These are phyloP conservation scores for Tipula lateralis DNA, from an alignment of 2,888 invertebrate genomes.

Conservation along the genomic window DNA sequence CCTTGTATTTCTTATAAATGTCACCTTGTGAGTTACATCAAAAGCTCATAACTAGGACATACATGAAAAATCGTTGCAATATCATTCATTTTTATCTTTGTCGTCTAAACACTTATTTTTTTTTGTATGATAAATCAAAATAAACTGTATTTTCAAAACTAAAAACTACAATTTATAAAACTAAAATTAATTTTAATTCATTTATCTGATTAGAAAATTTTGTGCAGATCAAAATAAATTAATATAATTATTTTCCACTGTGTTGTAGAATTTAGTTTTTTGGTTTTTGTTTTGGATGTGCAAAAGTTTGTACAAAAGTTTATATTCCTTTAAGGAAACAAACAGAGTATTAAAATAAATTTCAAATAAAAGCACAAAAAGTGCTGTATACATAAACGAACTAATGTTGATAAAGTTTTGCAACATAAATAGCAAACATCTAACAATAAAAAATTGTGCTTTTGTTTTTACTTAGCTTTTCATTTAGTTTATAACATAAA, in stretches of 20 bases:
- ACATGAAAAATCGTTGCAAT: not conserved
- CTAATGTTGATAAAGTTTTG: slow-evolving; percentile 4
- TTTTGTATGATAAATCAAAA: not conserved
- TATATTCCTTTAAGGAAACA: not conserved
- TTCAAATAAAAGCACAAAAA: not conserved
- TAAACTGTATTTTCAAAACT: not conserved
- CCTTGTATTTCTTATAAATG: no score
- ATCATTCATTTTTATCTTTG: not conserved
- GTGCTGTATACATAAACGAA: not conserved
- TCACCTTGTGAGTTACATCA: no score
- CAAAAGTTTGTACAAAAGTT: not conserved
- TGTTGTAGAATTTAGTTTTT: not conserved
- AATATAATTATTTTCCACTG: not conserved
- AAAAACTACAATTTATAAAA: not conserved
- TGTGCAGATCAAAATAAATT: not conserved
- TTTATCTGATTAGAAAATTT: not conserved
- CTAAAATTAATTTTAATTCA: not conserved
- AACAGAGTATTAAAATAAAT: not conserved
- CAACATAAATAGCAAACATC: not conserved
- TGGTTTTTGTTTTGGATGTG: not conserved
- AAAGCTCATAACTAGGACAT: no score
- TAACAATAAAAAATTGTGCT: not conserved
- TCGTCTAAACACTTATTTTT: not conserved
- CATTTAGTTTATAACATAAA: not conserved
- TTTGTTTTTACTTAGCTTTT: not conserved